A percentile compares a stretch with the other conserved stretches of the same genome.
Conservation (phyloP, 1,140 invertebrate genomes). For the Oscheius sp. region DNA sequence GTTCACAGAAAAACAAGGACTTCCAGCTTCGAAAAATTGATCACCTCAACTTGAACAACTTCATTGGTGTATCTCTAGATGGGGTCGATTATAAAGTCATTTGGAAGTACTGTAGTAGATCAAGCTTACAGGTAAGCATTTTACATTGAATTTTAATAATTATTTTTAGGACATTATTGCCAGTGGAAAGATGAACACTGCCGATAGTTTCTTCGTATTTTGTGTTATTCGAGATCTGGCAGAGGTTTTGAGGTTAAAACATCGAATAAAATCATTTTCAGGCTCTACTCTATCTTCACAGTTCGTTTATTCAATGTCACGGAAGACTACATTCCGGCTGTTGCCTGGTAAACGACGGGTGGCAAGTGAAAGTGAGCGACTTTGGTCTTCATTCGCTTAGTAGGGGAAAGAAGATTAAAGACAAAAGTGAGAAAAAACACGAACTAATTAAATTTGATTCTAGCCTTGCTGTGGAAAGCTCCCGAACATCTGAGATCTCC, state of each 20-base stretch:
- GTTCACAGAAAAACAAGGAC: too few relatives aligned
- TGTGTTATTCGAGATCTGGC: conserved; percentile 81
- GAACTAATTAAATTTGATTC: conserved; percentile 11
- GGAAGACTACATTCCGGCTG: conserved; percentile 41
- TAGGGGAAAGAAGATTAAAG: conserved; percentile 1
- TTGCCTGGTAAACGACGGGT: conserved; percentile 49
- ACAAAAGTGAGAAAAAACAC: conserved; percentile 15
- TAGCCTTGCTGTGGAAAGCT: conserved; percentile 83
- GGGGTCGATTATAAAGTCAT: conserved; percentile 69
- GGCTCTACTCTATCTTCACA: conserved; percentile 35
- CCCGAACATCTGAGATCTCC: conserved; percentile 80
- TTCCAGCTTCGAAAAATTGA: conserved; percentile 47
- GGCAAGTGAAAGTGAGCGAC: conserved; percentile 50
- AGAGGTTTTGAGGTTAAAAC: background rate
- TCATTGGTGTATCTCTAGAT: conserved; percentile 80
- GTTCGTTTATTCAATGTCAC: conserved; percentile 34
- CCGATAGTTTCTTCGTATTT: conserved; percentile 76
- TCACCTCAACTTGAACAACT: conserved; percentile 62
- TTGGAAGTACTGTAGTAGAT: conserved; percentile 77
- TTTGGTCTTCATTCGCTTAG: conserved; percentile 37
- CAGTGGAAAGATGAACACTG: conserved; percentile 78
- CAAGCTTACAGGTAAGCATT: conserved; percentile 60
- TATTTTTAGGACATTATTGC: too few relatives aligned
- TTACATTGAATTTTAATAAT: too few relatives aligned
- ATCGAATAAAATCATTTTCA: conserved; percentile 1